Evolutionary conservation across 1,140 invertebrate genomes (phyloP), one percentile per base, ranked within the genome.

Genomic region (Ectropis grisescens): DNA sequence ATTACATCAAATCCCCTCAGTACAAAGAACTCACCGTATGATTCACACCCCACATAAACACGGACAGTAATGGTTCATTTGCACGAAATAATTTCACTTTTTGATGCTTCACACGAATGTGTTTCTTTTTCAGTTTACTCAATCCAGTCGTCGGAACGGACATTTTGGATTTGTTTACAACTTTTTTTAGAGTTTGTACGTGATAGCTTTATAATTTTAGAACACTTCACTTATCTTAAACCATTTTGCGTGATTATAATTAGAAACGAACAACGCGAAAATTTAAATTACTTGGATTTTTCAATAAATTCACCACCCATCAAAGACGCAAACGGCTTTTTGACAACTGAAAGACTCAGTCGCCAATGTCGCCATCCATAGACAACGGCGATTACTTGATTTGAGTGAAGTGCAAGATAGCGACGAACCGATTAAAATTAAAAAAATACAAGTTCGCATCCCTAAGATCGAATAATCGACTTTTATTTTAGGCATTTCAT

Each of bases 11-110:
- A 19, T 19, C 3, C 16, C 3, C 3, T 19, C 3, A 3, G 8
- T 4, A 19, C 3, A 19, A n/a, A n/a, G n/a, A n/a, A 19, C 16
- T 88, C 87, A 98, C 97, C 72, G 98, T 97, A 79, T 99, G 96
- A 87, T 99, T 99, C 42, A 99, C 93, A 58, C 98, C 98, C 98
- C 98, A 99, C 98, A 99, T 99, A 79, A 99, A 97, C 44, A 99
- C 97, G 58, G 96, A 98, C 15, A 99, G 86, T 53, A 99, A 89
- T 22, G 98, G 98, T 84, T 99, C 98, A 86, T 96, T 99, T 12
- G 98, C 96, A 66, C 98, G 89, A 84, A 99, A 99, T 37, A 99
- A 87, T 84, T 99, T 99, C 42, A 95, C 93, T 86, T 98, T 98
- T 82, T 97, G 97, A 83, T 96, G 94, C 82, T 97, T 97, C 6